Evolutionary conservation across 2,888 invertebrate genomes (phyloP).

Genomic region (Crossocerus cetratus): DNA sequence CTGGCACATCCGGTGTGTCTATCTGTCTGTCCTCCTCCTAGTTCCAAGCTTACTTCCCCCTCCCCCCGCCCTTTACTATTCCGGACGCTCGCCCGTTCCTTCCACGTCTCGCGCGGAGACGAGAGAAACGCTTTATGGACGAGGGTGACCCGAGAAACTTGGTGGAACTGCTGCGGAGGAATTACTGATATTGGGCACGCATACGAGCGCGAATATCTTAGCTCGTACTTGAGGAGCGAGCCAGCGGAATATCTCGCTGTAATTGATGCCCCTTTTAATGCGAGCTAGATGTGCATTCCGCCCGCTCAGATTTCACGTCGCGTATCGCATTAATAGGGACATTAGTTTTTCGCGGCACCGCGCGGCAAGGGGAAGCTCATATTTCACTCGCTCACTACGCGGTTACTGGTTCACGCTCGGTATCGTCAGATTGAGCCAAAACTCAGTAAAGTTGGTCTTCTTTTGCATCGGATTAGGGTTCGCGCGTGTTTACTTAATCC

Average conservation of each 20-base stretch:
- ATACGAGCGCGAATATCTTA: slow-evolving; percentile 42
- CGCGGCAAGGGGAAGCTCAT: no score
- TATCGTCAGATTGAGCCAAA: no score
- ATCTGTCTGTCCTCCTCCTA: slow-evolving; percentile 41
- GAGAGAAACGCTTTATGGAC: slow-evolving; percentile 54
- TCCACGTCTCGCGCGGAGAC: slow-evolving; percentile 30
- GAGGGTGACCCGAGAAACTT: slow-evolving; percentile 58
- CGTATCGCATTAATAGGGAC: not conserved
- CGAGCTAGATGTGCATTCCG: slow-evolving; percentile 1
- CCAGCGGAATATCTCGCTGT: slow-evolving; percentile 18
- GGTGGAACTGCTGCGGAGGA: slow-evolving; percentile 52
- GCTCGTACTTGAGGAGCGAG: slow-evolving; percentile 16
- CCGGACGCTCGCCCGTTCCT: slow-evolving; percentile 34
- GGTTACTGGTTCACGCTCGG: no score
- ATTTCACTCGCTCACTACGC: no score
- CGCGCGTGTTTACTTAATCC: no score
- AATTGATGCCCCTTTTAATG: not conserved
- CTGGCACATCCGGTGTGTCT: slow-evolving; percentile 51
- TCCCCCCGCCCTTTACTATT: slow-evolving; percentile 25
- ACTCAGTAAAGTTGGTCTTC: no score
- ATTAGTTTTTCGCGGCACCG: no score
- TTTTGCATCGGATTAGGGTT: no score
- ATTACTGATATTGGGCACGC: slow-evolving; percentile 64
- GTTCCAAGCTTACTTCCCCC: slow-evolving; percentile 33
- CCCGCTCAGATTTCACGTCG: not conserved